Percentiles rank a stretch among this genome's conserved stretches.
These are phyloP conservation scores for Xestia sexstrigata DNA, from an alignment of 2,888 invertebrate species.

Conservation along the genomic window DNA sequence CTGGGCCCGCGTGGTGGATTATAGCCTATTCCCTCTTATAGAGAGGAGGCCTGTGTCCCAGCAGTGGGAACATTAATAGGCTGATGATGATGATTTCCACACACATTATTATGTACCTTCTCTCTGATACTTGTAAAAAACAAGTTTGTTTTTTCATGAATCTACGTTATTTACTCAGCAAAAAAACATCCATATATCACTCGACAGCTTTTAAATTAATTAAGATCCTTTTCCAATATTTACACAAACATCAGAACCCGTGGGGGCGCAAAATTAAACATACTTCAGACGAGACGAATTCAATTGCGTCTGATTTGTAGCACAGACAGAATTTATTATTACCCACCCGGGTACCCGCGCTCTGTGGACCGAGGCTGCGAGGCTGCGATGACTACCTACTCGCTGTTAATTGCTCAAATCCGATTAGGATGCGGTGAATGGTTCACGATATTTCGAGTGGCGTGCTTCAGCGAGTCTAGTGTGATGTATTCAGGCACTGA, in stretches of 20 bases:
- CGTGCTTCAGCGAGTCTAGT: slow-evolving; percentile 8
- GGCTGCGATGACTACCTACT: slow-evolving; percentile 45
- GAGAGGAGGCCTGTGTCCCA: no score
- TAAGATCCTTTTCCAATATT: slow-evolving; percentile 51
- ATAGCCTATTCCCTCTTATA: no score
- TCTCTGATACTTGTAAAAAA: background rate
- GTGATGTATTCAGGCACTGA: slow-evolving; percentile 15
- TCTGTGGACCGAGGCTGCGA: slow-evolving; percentile 3
- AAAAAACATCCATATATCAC: slow-evolving; percentile 13
- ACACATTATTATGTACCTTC: background rate
- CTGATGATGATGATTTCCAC: no score
- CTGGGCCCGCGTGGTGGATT: no score
- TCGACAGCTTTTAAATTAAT: slow-evolving; percentile 40
- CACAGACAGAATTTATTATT: slow-evolving; percentile 62
- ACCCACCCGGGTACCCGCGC: slow-evolving; percentile 23
- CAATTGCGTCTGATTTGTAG: slow-evolving; percentile 67
- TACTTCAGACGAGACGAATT: slow-evolving; percentile 70
- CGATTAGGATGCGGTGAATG: slow-evolving; percentile 56
- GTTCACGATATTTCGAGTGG: slow-evolving; percentile 36
- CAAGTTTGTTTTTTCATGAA: background rate
- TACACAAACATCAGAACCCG: slow-evolving; percentile 38
- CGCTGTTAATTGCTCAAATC: slow-evolving; percentile 63
- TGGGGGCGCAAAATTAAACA: slow-evolving; percentile 67
- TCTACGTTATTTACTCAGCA: background rate
- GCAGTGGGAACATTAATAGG: no score